phyloP scores from a whole-genome alignment of 35 echinoderm and acorn worm genomes.

The Diadema setosum region DNA sequence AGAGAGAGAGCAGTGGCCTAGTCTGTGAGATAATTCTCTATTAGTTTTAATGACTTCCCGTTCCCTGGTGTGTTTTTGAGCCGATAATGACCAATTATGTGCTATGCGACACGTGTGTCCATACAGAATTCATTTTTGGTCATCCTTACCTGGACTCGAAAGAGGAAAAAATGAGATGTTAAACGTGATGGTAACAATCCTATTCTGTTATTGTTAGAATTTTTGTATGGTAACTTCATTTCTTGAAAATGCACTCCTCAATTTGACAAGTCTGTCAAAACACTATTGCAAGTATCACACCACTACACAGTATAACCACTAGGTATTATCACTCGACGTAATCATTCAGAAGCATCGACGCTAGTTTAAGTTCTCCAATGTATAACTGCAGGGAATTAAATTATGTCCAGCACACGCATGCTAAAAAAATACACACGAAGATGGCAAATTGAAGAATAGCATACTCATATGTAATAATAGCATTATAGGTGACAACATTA shows the following conservation, averaged over 20 bases:
- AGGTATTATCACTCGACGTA: no score
- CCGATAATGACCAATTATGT: neutral
- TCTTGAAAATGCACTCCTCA: neutral
- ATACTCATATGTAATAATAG: no score
- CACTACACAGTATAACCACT: no score
- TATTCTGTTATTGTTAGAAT: neutral
- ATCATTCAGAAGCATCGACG: no score
- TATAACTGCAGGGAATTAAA: no score
- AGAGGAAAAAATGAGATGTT: no score
- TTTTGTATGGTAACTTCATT: neutral
- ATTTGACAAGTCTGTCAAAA: neutral
- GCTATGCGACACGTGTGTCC: neutral
- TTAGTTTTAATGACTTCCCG: neutral
- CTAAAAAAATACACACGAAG: no score
- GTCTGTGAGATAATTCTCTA: neutral
- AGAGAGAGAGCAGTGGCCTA: neutral
- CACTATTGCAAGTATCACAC: neutral
- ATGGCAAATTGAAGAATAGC: no score
- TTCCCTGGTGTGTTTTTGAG: neutral
- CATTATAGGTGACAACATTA: no score
- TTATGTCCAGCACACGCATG: no score
- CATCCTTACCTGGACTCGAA: neutral
- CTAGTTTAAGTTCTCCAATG: no score
- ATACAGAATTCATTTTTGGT: neutral
- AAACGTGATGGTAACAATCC: no score